These are phyloP conservation scores for Falco rusticolus DNA, from an alignment of 2,797 vertebrate species.

Conservation along the genomic window DNA sequence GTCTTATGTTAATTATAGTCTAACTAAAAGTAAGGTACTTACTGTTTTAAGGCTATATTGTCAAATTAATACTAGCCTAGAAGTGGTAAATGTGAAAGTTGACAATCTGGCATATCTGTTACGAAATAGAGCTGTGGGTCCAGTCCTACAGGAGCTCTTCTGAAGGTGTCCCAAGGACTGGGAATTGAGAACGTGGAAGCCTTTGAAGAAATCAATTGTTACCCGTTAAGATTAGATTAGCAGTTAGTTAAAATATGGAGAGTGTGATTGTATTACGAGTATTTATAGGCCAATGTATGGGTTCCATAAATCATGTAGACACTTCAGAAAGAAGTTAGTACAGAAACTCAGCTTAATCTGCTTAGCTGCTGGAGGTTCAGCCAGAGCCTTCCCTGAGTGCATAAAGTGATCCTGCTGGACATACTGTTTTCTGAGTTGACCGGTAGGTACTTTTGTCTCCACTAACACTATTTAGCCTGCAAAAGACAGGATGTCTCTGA, in stretches of 20 bases:
- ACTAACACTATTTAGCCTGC: neutral
- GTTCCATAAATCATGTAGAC: neutral
- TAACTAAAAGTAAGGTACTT: conserved; percentile 8
- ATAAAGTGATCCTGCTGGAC: neutral
- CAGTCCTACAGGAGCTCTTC: neutral
- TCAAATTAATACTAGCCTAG: neutral
- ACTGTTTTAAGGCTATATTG: neutral
- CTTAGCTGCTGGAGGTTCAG: neutral
- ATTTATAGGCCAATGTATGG: rapidly evolving
- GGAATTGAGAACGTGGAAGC: neutral
- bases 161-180: neutral
- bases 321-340: neutral
- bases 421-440: neutral
- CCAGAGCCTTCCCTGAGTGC: neutral
- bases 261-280: neutral
- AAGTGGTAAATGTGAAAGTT: neutral
- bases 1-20: conserved; percentile 27
- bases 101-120: neutral
- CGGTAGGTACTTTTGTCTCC: neutral
- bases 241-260: neutral
- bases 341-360: neutral
- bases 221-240: neutral
- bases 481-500: neutral
- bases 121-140: neutral
- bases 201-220: neutral